Base-by-base conservation (phyloP, 2,888 invertebrate species). In the Xiphydria camelus region DNA sequence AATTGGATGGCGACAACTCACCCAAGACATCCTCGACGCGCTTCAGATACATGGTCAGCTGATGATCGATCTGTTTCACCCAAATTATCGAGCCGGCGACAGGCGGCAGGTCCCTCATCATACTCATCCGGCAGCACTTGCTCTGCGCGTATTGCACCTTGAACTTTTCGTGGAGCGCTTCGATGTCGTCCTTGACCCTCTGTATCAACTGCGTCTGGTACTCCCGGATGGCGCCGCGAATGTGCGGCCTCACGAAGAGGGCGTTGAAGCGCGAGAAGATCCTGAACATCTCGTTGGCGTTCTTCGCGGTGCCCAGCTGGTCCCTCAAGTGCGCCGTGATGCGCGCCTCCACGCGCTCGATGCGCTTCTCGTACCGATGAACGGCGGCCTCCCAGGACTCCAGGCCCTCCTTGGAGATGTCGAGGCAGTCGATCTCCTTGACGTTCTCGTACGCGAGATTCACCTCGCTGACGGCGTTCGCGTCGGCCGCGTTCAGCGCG, bases 211-310 rank as follows among this genome's bases (percentile, higher is more conserved):
- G 97, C 0, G 98, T 97, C 78, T 99, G 99, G 77, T 99, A 99
- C 78, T 99, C 99, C 32, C 98, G 83, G 59, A 99, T 99, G 17
- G 99, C 99, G 33, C 99, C 98, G 41, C 97, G 86, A 71, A 99
- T 99, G 77, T 99, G 98, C 2, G 97, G 98, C 5, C 99, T 86
- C 6, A 99, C 96, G 78, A 99, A 99, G 38, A 99, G 80, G 0
- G 98, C 98, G 78, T 99, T 99, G 80, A 98, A 99, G 12, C 98
- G 87, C 1, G 96, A 96, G 79, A 93, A 93, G 65, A 99, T 99
- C 44, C 96, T 84, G 80, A 99, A 99, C 99, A 99, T 99, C 77
- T 99, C 99, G 73, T 98, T 98, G 14, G 99, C 99, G 79, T 98
- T 98, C 78, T 96, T 96, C 0, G 99, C 98, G 1, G 95, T 96